Base-by-base conservation (phyloP, 2,113 vertebrate genomes). In the Erinaceus europaeus region DNA sequence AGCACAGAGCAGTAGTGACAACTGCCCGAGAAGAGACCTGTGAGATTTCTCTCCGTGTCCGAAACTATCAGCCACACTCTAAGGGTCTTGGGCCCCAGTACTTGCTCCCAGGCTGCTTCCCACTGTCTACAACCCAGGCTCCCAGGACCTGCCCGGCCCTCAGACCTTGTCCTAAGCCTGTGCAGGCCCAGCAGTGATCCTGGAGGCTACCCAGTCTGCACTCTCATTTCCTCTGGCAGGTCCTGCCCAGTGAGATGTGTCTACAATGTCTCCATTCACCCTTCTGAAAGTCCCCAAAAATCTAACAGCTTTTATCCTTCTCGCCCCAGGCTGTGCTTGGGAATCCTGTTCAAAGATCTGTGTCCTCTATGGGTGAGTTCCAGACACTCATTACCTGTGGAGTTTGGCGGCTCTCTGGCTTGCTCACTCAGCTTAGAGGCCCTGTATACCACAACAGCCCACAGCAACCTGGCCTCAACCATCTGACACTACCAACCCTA, bases 1-100 rank as follows among this genome's bases (percentile, higher is more conserved):
- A 59, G 32, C 20, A 93, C 88, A 52, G 68, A 62, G 73, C 77
- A 68, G 68, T 40, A 25, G 32, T 52, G 82, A 86, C 27, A 27
- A 10, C 0, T 1, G 0, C 1, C 2, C 1, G 2, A 40, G 50
- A 46, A 79, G 38, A 42, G n/a, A 53, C n/a, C n/a, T 53, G 7
- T 17, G 15, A 53, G 7, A 13, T 20, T 53, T 20, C n/a, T 2
- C 52, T 21, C 18, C 18, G 3, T 53, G 52, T 21, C 48, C 20
- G 48, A 18, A 18, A n/a, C 17, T 9, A 50, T 11, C 48, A 50
- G 48, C n/a, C n/a, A n/a, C n/a, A n/a, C n/a, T n/a, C n/a, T 9
- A 50, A 9, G 10, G n/a, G 27, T 62, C 36, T 82, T 29, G 1
- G 55, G 27, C 29, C 69, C 27, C 5, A 61, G 57, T 55, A n/a